Conservation (phyloP, 2,888 invertebrate genomes). For the Drosophila atripex region DNA sequence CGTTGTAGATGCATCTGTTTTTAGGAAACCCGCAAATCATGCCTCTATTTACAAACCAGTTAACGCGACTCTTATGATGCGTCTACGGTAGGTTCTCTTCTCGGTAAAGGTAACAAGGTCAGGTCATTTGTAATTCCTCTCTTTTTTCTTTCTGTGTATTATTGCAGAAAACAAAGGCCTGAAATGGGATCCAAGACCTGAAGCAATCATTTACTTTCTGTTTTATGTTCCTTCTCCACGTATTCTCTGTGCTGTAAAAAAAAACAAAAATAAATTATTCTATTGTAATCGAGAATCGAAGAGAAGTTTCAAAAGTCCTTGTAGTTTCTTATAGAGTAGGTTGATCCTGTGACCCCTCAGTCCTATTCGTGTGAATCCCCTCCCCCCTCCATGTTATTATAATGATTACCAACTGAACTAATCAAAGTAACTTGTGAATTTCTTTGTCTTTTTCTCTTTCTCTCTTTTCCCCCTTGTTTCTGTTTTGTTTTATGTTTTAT, state of each 20-base stretch:
- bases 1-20: slow-evolving; percentile 30
- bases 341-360: slow-evolving; percentile 2
- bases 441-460: slow-evolving; percentile 46
- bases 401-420: slow-evolving; percentile 36
- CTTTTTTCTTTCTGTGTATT: slow-evolving; percentile 10
- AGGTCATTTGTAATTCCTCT: background rate
- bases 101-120: background rate
- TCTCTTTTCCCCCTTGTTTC: slow-evolving; percentile 37
- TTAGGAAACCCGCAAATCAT: slow-evolving; percentile 7
- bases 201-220: slow-evolving; percentile 4
- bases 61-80: slow-evolving; percentile 12
- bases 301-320: slow-evolving; percentile 6
- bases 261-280: background rate
- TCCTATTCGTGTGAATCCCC: slow-evolving; percentile 8
- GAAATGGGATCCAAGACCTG: slow-evolving; percentile 15
- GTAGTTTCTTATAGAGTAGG: slow-evolving; percentile 14
- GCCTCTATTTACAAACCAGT: slow-evolving; percentile 22
- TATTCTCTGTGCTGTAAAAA: slow-evolving; percentile 10
- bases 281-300: slow-evolving; percentile 15
- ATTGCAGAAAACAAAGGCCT: slow-evolving; percentile 29
- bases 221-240: background rate
- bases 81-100: slow-evolving; percentile 47
- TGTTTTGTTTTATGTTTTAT: slow-evolving; percentile 20
- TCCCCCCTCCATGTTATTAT: slow-evolving; percentile 2
- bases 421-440: slow-evolving; percentile 56